Percentiles rank a stretch among this genome's conserved stretches.
Evolutionary conservation across 1,140 invertebrate species (phyloP).

Genomic region (Megalopta genalis): DNA sequence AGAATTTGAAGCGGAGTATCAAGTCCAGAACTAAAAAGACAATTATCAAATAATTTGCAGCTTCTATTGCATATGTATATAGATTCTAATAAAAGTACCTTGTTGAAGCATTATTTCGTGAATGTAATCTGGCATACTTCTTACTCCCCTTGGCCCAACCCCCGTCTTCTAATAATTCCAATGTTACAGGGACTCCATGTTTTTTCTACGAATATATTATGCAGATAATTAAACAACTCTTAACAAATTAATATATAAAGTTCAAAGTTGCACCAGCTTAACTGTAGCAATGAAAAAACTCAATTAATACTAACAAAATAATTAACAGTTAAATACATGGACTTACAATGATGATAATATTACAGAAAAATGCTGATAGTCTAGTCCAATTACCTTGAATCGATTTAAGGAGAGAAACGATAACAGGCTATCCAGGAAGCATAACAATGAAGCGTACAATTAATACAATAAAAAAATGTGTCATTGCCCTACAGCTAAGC

Average conservation of each 20-base stretch:
- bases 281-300: constrained; percentile 4
- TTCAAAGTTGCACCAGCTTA: not conserved
- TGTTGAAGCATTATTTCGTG: constrained; percentile 67
- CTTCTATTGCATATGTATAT: not conserved
- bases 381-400: constrained; percentile 70
- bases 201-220: constrained; percentile 63
- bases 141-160: constrained; percentile 74
- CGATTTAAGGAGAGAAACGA: constrained; percentile 73
- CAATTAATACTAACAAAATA: not conserved
- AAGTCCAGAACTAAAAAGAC: constrained; percentile 70
- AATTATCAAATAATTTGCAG: constrained; percentile 7
- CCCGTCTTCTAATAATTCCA: constrained; percentile 79
- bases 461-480: constrained; percentile 52
- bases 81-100: constrained; percentile 54
- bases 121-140: constrained; percentile 77
- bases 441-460: constrained; percentile 60
- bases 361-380: constrained; percentile 6
- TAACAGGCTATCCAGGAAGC: constrained; percentile 72
- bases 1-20: constrained; percentile 79
- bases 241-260: not conserved
- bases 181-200: constrained; percentile 67
- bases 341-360: constrained; percentile 19
- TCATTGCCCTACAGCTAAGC: constrained; percentile 12
- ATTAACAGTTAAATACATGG: not conserved
- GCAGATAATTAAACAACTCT: constrained; percentile 8